These are phyloP conservation scores for Spodoptera littoralis DNA, from an alignment of 2,888 invertebrate species.

Conservation along the genomic window DNA sequence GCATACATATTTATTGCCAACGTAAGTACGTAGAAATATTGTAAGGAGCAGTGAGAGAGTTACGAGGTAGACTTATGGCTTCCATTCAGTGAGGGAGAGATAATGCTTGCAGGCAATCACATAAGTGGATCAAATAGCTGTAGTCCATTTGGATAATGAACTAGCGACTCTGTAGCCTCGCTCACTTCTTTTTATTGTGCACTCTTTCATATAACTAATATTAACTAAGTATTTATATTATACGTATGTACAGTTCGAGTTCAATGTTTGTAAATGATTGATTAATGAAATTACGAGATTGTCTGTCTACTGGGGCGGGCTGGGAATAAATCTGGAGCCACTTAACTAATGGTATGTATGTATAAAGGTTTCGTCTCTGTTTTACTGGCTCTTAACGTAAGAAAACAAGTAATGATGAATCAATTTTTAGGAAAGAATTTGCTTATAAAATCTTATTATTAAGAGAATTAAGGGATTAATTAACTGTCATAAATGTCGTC, in stretches of 20 bases:
- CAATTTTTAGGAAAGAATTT: no score
- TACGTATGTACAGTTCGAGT: conserved; percentile 12
- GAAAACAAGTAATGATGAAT: no score
- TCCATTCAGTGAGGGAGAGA: conserved; percentile 86
- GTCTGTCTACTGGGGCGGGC: neutral
- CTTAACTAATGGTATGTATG: conserved; percentile 9
- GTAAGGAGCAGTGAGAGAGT: conserved; percentile 82
- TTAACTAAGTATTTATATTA: conserved; percentile 53
- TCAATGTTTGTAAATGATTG: conserved; percentile 34
- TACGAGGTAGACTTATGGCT: conserved; percentile 88
- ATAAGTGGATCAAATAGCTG: conserved; percentile 89
- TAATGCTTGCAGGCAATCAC: conserved; percentile 89
- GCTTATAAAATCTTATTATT: no score
- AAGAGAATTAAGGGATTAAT: no score
- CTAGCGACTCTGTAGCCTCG: conserved; percentile 81
- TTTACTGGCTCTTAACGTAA: no score
- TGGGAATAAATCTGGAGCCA: conserved; percentile 6
- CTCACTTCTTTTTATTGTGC: conserved; percentile 78
- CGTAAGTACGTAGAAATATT: conserved; percentile 77
- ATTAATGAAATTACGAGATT: conserved; percentile 7
- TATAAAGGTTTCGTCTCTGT: no score
- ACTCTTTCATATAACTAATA: conserved; percentile 73
- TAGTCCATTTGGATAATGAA: conserved; percentile 89
- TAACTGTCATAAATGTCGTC: no score
- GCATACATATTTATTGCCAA: conserved; percentile 73